Base-by-base conservation (phyloP, 2,797 vertebrate species). In the Buphagus erythrorhynchus region DNA sequence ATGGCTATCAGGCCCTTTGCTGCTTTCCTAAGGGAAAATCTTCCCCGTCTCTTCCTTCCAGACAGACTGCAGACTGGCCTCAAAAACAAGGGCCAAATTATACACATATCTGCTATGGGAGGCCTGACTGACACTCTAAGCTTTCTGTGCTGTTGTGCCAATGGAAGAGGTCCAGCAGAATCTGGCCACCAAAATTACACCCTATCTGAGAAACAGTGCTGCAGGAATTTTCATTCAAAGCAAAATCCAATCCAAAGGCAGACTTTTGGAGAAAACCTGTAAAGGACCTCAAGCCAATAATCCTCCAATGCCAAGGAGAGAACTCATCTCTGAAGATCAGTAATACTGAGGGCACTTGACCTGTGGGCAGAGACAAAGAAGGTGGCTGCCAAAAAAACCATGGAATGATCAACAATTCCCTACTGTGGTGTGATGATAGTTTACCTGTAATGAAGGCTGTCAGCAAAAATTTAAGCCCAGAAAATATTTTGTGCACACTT, bases 131-230 rank as follows among this genome's bases (percentile, higher is more conserved):
- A 45, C 29, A 18, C 29, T 17, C 5, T 17, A 12, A 54, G 62
- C n/a, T 13, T 78, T 42, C 48, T 3, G 2, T 54, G 74, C n/a
- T 46, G 18, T 26, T 49, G 24, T 58, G 52, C 19, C 73, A 63
- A 20, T 10, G 25, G 52, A 74, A 83, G 71, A 80, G 3, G 3
- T 43, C 40, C 33, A 74, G 48, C 13, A 62, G 42, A 88, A 80
- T 54, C 1, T 42, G n/a, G 43, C 38, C 52, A 66, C n/a, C 42
- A 69, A 13, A 83, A 73, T 26, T n/a, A 72, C 0, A 0, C 16
- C 45, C 31, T 26, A 24, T 38, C 5, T 8, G 43, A 77, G 40
- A 42, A 13, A 57, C 0, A 73, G 25, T 5, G n/a, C 42, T 58
- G 40, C 16, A 54, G 11, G 22, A 79, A 18, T 45, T 24, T 49